Percentiles rank a stretch among this genome's conserved stretches.
phyloP scores from a whole-genome alignment of 2,888 invertebrate species.

The Drosophila kanekoi region DNA sequence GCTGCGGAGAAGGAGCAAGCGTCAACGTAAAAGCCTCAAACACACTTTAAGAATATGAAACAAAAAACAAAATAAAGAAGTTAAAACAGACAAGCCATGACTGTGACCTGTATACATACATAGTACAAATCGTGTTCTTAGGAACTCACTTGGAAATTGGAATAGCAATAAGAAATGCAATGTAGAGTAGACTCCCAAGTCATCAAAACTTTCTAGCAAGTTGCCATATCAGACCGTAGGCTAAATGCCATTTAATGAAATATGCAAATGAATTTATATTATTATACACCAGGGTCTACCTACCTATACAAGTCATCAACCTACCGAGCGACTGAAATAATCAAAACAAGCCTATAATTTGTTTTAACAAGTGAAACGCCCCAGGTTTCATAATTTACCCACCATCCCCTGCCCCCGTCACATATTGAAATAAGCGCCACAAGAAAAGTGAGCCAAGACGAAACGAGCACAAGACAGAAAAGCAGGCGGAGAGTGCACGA shows the following conservation, averaged over 20 bases:
- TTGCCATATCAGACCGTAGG: conserved; percentile 25
- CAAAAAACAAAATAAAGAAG: not conserved
- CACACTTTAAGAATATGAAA: not conserved
- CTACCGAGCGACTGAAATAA: conserved; percentile 55
- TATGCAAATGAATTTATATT: conserved; percentile 72
- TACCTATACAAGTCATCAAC: conserved; percentile 22
- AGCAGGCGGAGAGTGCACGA: conserved; percentile 9
- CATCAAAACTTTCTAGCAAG: conserved; percentile 16
- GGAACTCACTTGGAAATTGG: not conserved
- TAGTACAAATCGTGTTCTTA: not conserved
- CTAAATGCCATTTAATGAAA: conserved; percentile 58
- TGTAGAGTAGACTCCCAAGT: conserved; percentile 4
- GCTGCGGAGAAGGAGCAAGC: not conserved
- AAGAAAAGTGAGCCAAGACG: conserved; percentile 18
- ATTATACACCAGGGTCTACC: conserved; percentile 62
- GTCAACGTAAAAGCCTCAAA: not conserved
- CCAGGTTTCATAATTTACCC: conserved; percentile 67
- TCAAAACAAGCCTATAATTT: conserved; percentile 79
- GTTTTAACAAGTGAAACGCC: conserved; percentile 79
- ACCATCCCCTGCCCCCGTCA: conserved; percentile 5
- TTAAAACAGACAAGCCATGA: too few relatives aligned
- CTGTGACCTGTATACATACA: not conserved
- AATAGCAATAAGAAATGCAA: conserved; percentile 7
- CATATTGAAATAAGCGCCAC: conserved; percentile 61
- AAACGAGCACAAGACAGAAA: conserved; percentile 1